Evolutionary conservation across 2,113 vertebrate genomes (phyloP).

Genomic region (Xenus cinereus): DNA sequence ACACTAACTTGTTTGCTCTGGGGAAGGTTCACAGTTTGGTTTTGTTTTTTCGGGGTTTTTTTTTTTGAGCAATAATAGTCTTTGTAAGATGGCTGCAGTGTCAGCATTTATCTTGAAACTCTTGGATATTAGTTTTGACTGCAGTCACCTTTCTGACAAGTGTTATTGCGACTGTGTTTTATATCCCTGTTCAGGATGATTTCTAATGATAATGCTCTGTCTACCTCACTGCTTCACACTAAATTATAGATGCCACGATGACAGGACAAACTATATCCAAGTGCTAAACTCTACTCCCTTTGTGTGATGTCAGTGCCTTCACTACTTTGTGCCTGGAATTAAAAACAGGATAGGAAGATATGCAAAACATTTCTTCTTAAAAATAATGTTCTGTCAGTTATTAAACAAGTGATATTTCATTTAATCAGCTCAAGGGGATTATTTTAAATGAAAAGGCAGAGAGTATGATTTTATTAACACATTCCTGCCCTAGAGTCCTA

Average conservation of each 20-base stretch:
- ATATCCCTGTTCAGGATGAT: constrained; percentile 84
- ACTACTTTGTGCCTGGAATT: constrained; percentile 70
- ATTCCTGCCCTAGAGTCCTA: constrained; percentile 81
- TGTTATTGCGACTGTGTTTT: constrained; percentile 83
- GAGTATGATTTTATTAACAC: constrained; percentile 83
- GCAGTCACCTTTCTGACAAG: constrained; percentile 84
- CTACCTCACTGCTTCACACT: constrained; percentile 80
- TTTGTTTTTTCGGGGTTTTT: constrained; percentile 27
- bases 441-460: constrained; percentile 84
- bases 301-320: constrained; percentile 76
- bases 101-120: constrained; percentile 84
- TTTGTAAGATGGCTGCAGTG: constrained; percentile 77
- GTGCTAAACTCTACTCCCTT: constrained; percentile 67
- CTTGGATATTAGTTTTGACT: constrained; percentile 86
- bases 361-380: constrained; percentile 83
- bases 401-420: constrained; percentile 87
- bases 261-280: constrained; percentile 76
- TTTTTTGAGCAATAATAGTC: constrained; percentile 72
- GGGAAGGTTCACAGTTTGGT: constrained; percentile 62
- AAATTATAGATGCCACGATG: constrained; percentile 82
- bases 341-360: constrained; percentile 72
- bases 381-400: constrained; percentile 84
- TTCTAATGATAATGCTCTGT: constrained; percentile 84
- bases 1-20: constrained; percentile 65
- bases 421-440: constrained; percentile 85